Percentiles rank a stretch among this genome's conserved stretches.
Evolutionary conservation across 2,888 invertebrate genomes (phyloP).

Genomic region (Loripinus fragilis): DNA sequence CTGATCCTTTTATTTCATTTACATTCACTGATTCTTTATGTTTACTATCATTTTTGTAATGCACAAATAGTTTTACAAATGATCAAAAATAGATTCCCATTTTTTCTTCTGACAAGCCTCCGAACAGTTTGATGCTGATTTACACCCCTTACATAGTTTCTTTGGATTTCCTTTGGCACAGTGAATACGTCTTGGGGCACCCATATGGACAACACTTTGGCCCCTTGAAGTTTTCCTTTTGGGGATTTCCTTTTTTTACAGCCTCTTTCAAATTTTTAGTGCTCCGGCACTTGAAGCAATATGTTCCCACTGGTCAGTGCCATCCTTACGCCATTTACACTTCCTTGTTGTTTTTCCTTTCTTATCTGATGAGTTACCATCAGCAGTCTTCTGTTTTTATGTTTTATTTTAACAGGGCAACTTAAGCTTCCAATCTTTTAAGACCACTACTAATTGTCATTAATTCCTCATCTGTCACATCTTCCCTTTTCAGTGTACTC

Average conservation of each 20-base stretch:
- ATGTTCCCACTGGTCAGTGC: conserved; percentile 17
- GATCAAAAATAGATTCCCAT: background rate
- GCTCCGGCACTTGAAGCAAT: conserved; percentile 29
- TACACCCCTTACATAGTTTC: background rate
- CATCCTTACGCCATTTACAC: background rate
- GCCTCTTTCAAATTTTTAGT: background rate
- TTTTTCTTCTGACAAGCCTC: conserved; percentile 14
- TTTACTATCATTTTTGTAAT: background rate
- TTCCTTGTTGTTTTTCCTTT: background rate
- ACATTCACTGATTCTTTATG: background rate
- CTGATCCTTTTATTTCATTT: background rate
- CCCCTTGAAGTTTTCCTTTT: conserved; percentile 22
- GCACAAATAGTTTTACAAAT: background rate
- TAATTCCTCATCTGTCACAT: conserved; percentile 19
- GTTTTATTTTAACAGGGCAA: background rate
- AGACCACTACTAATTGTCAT: background rate
- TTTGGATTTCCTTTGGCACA: background rate
- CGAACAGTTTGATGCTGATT: background rate
- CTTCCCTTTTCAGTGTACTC: no score
- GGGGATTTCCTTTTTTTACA: background rate
- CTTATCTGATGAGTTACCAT: background rate
- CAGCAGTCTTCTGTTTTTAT: background rate
- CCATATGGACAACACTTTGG: background rate
- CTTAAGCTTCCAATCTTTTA: background rate
- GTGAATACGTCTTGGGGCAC: background rate